Conservation (phyloP, 2,888 invertebrate species). For the Hymenopus coronatus region DNA sequence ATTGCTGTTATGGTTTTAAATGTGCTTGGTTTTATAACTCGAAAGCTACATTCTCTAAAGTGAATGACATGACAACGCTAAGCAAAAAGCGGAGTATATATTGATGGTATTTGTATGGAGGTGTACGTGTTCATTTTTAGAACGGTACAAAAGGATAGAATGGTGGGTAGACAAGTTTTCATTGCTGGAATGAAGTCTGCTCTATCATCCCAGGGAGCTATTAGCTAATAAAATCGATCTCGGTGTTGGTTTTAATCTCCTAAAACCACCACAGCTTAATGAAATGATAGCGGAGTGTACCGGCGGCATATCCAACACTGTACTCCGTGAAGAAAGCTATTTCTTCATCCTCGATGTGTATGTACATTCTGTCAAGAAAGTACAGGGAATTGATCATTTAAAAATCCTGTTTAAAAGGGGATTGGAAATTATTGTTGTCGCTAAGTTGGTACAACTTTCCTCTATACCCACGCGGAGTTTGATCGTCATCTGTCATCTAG, state of each 20-base stretch:
- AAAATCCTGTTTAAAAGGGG: too few species aligned
- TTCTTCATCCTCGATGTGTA: background rate
- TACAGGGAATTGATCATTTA: too few species aligned
- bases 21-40: too few species aligned
- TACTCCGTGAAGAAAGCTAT: background rate
- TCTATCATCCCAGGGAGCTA: background rate
- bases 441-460: too few species aligned
- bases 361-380: too few species aligned
- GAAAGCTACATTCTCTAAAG: background rate
- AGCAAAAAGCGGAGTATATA: background rate
- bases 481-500: too few species aligned
- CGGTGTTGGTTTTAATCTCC: conserved; percentile 15
- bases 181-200: background rate
- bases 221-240: conserved; percentile 22
- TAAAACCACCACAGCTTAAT: conserved; percentile 7
- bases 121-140: background rate
- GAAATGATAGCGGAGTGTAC: conserved; percentile 9
- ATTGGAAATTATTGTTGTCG: too few species aligned
- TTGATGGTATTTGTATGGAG: background rate
- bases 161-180: background rate
- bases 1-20: too few species aligned
- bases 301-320: background rate
- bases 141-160: background rate
- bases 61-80: background rate
- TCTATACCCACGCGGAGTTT: too few species aligned